Evolutionary conservation across 1,140 invertebrate genomes (phyloP).

Genomic region (Choristoneura fumiferana): DNA sequence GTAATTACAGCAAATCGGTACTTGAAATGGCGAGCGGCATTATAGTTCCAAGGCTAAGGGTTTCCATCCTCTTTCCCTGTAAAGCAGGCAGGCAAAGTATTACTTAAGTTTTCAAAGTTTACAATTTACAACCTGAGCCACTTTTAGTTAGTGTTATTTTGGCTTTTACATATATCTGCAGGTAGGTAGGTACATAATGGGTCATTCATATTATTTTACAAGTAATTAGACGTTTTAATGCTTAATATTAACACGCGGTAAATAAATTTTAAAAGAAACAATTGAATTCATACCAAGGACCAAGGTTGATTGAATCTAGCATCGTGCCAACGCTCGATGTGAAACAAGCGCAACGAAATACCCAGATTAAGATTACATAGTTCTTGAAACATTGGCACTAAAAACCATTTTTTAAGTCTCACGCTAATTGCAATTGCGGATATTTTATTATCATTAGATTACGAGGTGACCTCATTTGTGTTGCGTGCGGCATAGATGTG

Average conservation of each 20-base stretch:
- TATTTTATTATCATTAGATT: constrained; percentile 1
- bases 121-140: not conserved
- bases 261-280: not conserved
- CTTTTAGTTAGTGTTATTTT: not conserved
- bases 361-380: constrained; percentile 6
- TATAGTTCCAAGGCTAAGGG: not conserved
- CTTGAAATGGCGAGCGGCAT: not conserved
- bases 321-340: not conserved
- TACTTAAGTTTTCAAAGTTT: not conserved
- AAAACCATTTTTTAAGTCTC: constrained; percentile 1
- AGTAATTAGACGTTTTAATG: not conserved
- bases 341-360: not conserved
- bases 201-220: not conserved
- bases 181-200: no score
- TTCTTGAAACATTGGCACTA: not conserved
- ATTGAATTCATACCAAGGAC: not conserved
- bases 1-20: not conserved
- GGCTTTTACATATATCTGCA: not conserved
- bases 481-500: constrained; percentile 23
- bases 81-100: not conserved
- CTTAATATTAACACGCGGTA: constrained; percentile 4
- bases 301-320: not conserved
- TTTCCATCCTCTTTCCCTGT: not conserved
- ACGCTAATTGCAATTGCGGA: not conserved
- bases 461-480: not conserved